Conservation (phyloP, 2,797 vertebrate species). For the Scarus forsteni region DNA sequence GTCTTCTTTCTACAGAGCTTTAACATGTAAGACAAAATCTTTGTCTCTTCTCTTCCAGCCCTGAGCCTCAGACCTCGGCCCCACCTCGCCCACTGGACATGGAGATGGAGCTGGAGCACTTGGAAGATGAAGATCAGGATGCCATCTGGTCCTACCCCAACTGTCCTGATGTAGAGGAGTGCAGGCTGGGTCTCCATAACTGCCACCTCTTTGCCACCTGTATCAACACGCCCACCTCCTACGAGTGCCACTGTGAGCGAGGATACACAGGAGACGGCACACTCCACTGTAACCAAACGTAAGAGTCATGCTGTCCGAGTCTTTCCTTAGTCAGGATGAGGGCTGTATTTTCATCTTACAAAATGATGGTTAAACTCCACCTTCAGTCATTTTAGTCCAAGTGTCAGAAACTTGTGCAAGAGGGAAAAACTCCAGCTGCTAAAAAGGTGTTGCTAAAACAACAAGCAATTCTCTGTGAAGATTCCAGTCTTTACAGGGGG, state of each 20-base stretch:
- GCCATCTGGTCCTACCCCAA: conserved; percentile 92
- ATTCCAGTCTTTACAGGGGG: no score
- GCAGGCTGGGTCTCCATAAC: conserved; percentile 90
- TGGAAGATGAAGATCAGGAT: conserved; percentile 80
- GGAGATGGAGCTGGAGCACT: conserved; percentile 81
- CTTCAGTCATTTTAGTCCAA: no score
- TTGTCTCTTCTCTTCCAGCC: conserved; percentile 58
- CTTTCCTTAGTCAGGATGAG: not conserved
- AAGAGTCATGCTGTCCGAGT: conserved; percentile 47
- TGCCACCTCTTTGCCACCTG: conserved; percentile 91
- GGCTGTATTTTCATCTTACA: no score
- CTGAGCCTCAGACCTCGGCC: conserved; percentile 84
- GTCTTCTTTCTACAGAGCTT: not conserved
- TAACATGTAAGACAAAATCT: not conserved
- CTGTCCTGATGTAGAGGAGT: conserved; percentile 95
- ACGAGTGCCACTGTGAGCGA: conserved; percentile 92
- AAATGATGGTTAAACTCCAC: no score
- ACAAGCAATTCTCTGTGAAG: no score
- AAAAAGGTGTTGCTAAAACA: no score
- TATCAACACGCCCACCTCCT: conserved; percentile 92
- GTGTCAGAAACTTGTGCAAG: no score
- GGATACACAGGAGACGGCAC: conserved; percentile 92
- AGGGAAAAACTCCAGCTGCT: no score
- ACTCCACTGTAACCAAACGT: conserved; percentile 94
- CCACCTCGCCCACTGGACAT: conserved; percentile 84